Conservation (phyloP, 2,113 vertebrate species). For the Phycodurus eques region DNA sequence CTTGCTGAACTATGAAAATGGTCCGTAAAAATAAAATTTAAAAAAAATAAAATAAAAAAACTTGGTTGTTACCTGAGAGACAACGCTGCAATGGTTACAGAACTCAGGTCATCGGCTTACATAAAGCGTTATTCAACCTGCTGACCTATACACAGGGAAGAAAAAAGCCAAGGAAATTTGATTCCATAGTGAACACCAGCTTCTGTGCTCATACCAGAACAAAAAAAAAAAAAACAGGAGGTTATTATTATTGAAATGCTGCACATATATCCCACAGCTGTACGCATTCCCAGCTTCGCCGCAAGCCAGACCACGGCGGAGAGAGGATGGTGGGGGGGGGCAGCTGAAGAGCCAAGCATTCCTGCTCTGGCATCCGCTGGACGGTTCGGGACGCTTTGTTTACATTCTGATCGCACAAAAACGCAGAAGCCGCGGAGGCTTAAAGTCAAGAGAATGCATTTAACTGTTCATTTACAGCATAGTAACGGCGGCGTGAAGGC, state of each 20-base stretch:
- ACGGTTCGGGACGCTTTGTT: slow-evolving; percentile 45
- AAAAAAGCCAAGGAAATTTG: slow-evolving; percentile 31
- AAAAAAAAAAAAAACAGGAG: not conserved
- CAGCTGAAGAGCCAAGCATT: not conserved
- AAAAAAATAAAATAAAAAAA: not conserved
- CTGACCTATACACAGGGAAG: slow-evolving; percentile 15
- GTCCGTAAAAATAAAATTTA: not conserved
- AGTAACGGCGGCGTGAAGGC: not conserved
- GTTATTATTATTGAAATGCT: not conserved
- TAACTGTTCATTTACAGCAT: not conserved
- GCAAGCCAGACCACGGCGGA: not conserved
- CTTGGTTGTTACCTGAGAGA: slow-evolving; percentile 21
- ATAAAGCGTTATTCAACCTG: slow-evolving; percentile 45
- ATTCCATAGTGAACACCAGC: slow-evolving; percentile 11
- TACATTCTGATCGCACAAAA: slow-evolving; percentile 38
- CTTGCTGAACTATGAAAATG: not conserved
- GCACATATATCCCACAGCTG: slow-evolving; percentile 12
- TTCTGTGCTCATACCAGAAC: not conserved
- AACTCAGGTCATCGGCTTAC: slow-evolving; percentile 28
- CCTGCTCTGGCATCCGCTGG: not conserved
- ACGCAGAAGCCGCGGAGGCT: slow-evolving; percentile 30
- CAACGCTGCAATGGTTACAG: slow-evolving; percentile 10
- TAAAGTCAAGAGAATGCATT: slow-evolving; percentile 13
- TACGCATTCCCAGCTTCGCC: slow-evolving; percentile 12
- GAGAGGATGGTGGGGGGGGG: not conserved